Conservation (phyloP, 2,113 vertebrate species). For the Microtus richardsoni region DNA sequence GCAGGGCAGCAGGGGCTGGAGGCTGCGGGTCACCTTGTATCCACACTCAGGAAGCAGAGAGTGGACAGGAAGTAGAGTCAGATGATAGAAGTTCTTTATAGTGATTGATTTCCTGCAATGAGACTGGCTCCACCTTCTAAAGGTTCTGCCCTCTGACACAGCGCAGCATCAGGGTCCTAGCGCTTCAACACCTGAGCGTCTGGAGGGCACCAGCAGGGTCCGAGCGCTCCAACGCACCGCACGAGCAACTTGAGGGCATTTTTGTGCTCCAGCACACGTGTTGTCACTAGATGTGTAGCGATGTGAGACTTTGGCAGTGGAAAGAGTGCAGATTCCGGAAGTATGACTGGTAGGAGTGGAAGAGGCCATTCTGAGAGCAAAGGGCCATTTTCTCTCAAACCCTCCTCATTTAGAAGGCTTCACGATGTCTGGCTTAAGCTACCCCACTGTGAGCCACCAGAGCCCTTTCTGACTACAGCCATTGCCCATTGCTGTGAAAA, state of each 20-base stretch:
- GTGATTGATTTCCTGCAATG: not conserved
- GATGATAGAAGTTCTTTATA: too few species aligned
- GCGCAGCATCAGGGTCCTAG: not conserved
- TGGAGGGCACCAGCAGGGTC: too few species aligned
- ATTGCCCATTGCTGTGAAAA: not conserved
- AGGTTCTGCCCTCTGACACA: not conserved
- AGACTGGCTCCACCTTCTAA: not conserved
- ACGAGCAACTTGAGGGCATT: not conserved
- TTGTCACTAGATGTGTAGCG: not conserved
- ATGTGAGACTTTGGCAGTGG: not conserved
- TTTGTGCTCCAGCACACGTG: too few species aligned
- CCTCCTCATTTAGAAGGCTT: not conserved
- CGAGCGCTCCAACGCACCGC: not conserved
- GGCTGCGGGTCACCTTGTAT: not conserved
- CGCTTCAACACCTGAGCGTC: not conserved
- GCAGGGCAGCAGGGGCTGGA: not conserved
- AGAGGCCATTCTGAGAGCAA: not conserved
- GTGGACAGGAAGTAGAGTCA: not conserved
- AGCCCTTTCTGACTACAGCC: not conserved
- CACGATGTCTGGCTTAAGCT: not conserved
- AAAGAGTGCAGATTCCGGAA: not conserved
- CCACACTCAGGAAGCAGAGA: not conserved
- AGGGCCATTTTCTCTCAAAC: not conserved
- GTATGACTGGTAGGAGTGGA: not conserved
- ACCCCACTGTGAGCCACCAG: not conserved